These are phyloP conservation scores for Drosophila demipolita DNA, from an alignment of 2,888 invertebrate genomes.

Conservation along the genomic window DNA sequence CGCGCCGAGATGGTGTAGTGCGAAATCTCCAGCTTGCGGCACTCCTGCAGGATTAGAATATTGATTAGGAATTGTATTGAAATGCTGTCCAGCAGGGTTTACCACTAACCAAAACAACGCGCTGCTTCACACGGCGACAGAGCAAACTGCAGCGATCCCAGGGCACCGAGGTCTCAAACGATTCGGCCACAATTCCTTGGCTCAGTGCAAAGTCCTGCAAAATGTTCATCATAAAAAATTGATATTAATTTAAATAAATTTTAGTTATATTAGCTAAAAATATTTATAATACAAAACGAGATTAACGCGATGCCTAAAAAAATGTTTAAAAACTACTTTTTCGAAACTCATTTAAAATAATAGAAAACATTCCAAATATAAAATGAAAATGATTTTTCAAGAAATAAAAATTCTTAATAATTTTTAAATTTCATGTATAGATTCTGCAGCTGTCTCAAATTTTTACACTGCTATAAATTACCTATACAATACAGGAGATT, in stretches of 20 bases:
- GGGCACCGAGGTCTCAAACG: constrained; percentile 99
- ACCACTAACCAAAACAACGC: constrained; percentile 87
- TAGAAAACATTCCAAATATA: not conserved
- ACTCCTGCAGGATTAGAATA: constrained; percentile 85
- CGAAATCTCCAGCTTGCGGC: constrained; percentile 86
- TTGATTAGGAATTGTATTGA: not conserved
- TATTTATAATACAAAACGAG: not conserved
- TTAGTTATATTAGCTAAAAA: not conserved
- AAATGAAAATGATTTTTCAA: not conserved
- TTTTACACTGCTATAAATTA: not conserved
- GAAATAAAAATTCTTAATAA: not conserved
- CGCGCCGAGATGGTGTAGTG: constrained; percentile 91
- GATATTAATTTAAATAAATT: not conserved
- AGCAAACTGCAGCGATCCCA: constrained; percentile 95
- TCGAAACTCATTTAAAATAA: not conserved
- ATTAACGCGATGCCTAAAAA: not conserved
- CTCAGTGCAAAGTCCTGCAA: constrained; percentile 95
- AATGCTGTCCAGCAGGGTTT: accelerated
- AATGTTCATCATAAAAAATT: not conserved
- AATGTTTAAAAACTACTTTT: not conserved
- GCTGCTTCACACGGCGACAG: constrained; percentile 95
- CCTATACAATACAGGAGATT: not conserved
- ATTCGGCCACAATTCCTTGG: constrained; percentile 95
- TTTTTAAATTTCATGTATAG: not conserved
- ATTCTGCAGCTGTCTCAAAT: not conserved